Conservation (phyloP, 2,113 vertebrate genomes). For the Amphiprion percula region DNA sequence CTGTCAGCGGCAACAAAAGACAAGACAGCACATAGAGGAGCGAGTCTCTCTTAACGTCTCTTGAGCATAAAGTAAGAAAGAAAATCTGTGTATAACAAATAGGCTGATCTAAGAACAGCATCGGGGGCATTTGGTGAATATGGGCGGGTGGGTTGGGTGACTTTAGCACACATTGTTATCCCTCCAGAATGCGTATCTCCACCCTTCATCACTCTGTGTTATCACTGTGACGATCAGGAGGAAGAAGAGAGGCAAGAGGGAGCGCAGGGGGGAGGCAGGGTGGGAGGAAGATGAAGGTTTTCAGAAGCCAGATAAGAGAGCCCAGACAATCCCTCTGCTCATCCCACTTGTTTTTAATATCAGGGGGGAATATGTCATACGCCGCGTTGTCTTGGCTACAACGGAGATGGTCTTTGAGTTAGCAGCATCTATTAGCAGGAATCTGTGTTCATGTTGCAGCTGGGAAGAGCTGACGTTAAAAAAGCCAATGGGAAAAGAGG, state of each 20-base stretch:
- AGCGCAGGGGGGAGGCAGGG: conserved; percentile 21
- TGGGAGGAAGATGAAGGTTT: conserved; percentile 35
- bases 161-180: conserved; percentile 47
- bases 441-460: conserved; percentile 50
- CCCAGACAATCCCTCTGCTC: conserved; percentile 66
- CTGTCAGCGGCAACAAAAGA: neutral
- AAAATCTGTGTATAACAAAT: conserved; percentile 64
- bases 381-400: conserved; percentile 60
- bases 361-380: conserved; percentile 65
- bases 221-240: conserved; percentile 57
- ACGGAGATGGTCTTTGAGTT: conserved; percentile 68
- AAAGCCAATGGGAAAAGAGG: conserved; percentile 1
- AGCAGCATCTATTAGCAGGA: conserved; percentile 52
- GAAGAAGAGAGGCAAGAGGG: conserved; percentile 45
- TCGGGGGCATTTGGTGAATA: conserved; percentile 49
- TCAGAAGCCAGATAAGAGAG: conserved; percentile 75
- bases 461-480: conserved; percentile 29
- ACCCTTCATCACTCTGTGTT: conserved; percentile 40
- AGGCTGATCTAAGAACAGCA: conserved; percentile 68
- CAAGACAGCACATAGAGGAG: conserved; percentile 1
- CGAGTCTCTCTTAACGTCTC: conserved; percentile 36
- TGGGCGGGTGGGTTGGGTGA: neutral
- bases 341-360: conserved; percentile 71
- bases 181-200: conserved; percentile 45
- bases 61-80: neutral